Evolutionary conservation across 2,113 vertebrate species (phyloP), one percentile per base, ranked within the genome.

Genomic region (Pollimyrus isidori): DNA sequence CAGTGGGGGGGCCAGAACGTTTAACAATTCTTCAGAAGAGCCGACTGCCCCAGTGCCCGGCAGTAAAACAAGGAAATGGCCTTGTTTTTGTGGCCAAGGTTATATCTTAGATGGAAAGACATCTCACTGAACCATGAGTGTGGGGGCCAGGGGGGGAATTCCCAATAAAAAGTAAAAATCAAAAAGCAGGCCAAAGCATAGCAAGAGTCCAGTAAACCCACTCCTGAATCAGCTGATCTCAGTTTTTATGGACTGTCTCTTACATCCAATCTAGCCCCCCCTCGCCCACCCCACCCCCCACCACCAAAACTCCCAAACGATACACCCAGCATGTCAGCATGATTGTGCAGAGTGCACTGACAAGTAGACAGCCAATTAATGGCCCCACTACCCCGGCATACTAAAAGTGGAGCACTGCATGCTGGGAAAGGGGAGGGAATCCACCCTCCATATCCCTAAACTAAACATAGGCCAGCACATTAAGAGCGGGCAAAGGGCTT

Each of bases 281-380:
- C n/a, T n/a, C n/a, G n/a, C n/a, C n/a, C n/a, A n/a, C n/a, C n/a
- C n/a, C n/a, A n/a, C 30, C 11, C 49, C 17, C 35, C 49, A 4
- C n/a, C 42, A 50, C 48, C n/a, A 48, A n/a, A 86, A 26, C 17
- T 15, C 17, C 88, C 53, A 48, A 48, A 21, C 2, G 56, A 19
- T 50, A 46, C 30, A 50, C 80, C 87, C 82, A 86, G 58, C 35
- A 10, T 86, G 90, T 91, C 91, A 92, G 90, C 48, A 85, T 50
- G 90, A 91, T 90, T 91, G 92, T 90, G 87, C 89, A 3, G 17
- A 46, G 89, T 73, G 89, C 80, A 50, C 89, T 91, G 92, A 92
- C 87, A 89, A 88, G 91, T 87, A 89, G 89, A 89, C 89, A 90
- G 89, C 69, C 90, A 89, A 88, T 88, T 92, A 92, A 91, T 89